These are phyloP conservation scores for Remorina albescens DNA, from an alignment of 2,797 vertebrate species.

Conservation along the genomic window DNA sequence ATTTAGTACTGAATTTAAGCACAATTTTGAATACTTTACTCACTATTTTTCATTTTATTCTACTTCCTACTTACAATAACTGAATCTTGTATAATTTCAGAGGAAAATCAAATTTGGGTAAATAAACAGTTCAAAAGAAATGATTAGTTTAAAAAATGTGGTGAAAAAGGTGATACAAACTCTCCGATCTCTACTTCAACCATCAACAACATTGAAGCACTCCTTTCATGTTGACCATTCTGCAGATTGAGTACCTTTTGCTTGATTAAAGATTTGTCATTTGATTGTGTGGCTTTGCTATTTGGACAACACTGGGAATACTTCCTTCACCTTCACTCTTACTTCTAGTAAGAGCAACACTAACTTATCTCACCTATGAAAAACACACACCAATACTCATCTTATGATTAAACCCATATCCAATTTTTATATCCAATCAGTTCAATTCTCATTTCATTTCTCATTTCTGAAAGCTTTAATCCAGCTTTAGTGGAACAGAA, in stretches of 20 bases:
- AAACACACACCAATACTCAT: constrained; percentile 5
- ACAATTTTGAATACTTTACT: neutral
- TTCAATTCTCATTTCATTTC: constrained; percentile 44
- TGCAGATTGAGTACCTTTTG: neutral
- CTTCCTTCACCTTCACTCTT: neutral
- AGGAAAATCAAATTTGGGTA: too few relatives aligned
- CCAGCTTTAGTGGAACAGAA: constrained; percentile 44
- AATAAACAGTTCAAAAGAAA: too few relatives aligned
- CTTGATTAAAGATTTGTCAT: neutral
- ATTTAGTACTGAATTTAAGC: neutral
- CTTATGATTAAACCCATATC: constrained; percentile 12
- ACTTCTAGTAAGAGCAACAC: neutral
- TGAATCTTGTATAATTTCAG: too few relatives aligned
- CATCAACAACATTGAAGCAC: neutral
- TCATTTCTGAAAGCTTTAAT: constrained; percentile 21
- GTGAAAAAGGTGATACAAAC: too few relatives aligned
- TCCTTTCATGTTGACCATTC: neutral
- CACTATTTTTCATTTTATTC: too few relatives aligned
- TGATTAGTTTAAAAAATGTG: too few relatives aligned
- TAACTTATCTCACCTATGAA: constrained; percentile 8
- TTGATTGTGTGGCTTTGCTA: neutral
- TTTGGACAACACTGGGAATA: neutral
- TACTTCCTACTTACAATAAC: too few relatives aligned
- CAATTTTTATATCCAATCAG: constrained; percentile 9
- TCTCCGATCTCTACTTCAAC: neutral